These are phyloP conservation scores for Allacma fusca DNA, from an alignment of 2,888 invertebrate genomes.

Conservation along the genomic window DNA sequence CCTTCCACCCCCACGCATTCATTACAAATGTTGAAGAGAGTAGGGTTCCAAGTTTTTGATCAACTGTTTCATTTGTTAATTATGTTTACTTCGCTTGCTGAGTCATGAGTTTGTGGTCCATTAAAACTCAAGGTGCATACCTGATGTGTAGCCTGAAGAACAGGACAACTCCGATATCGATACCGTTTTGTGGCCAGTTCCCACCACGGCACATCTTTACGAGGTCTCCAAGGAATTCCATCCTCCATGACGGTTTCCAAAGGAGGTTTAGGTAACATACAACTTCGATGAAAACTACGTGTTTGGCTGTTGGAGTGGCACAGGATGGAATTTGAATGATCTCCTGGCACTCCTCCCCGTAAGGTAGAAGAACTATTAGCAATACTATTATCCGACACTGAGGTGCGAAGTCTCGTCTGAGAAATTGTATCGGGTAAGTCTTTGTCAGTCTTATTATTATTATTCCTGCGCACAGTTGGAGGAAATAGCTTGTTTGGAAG, in stretches of 20 bases:
- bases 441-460: slow-evolving; percentile 8
- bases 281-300: slow-evolving; percentile 59
- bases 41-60: slow-evolving; percentile 20
- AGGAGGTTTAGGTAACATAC: slow-evolving; percentile 60
- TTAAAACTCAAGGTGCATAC: slow-evolving; percentile 44
- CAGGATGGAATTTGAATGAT: slow-evolving; percentile 23
- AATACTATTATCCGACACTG: slow-evolving; percentile 60
- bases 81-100: slow-evolving; percentile 25
- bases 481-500: slow-evolving; percentile 54
- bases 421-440: not conserved
- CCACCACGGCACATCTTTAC: slow-evolving; percentile 85
- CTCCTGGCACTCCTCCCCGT: slow-evolving; percentile 8
- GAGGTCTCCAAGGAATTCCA: slow-evolving; percentile 65
- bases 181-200: slow-evolving; percentile 79
- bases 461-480: slow-evolving; percentile 36
- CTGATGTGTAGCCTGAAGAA: slow-evolving; percentile 70
- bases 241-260: slow-evolving; percentile 60
- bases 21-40: slow-evolving; percentile 13
- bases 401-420: slow-evolving; percentile 53
- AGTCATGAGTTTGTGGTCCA: slow-evolving; percentile 17
- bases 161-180: slow-evolving; percentile 82
- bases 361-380: slow-evolving; percentile 42
- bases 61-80: slow-evolving; percentile 36
- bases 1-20: slow-evolving; percentile 34
- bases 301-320: slow-evolving; percentile 42